Base-by-base conservation (phyloP, 2,797 vertebrate species). In the Onychomys arenicola region DNA sequence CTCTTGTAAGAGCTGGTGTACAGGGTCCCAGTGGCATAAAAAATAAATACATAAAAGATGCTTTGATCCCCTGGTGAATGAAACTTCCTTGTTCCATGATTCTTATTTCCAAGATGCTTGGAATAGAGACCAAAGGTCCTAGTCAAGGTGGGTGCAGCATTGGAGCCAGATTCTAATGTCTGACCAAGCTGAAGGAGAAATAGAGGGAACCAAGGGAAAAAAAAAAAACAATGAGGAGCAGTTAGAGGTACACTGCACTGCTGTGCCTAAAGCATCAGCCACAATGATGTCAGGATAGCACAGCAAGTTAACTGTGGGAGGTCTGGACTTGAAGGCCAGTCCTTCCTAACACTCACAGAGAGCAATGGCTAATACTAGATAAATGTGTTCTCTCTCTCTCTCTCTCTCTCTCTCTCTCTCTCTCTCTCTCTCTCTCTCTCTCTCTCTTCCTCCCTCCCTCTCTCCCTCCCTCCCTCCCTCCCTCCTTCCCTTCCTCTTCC, bases 251-350 rank as follows among this genome's bases (percentile, higher is more conserved):
- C 8, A 13, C 2, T 27, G 5, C 12, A 52, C 69, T 11, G 0
- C 17, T 2, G 17, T 1, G 25, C 23, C 69, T 65, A 27, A 3
- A 2, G 16, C 1, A 49, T 40, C 1, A 0, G n/a, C 23, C 29
- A 1, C 0, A 34, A 37, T 52, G 25, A 13, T 29, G 43, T 11
- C 4, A 0, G n/a, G 19, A 2, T 9, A 46, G 2, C 4, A 63
- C 1, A 0, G 5, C 27, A 9, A 0, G 3, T 5, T n/a, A n/a
- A 3, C 8, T 5, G 6, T 1, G 1, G 0, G 9, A 25, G 7
- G 5, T 8, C 71, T 55, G 14, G 11, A 21, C 19, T 67, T 10
- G 34, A 55, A 43, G 14, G 46, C 5, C 27, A 2, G 19, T n/a
- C 43, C 29, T 34, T 43, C 43, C 29, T 34, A 37, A 3, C 49